These are phyloP conservation scores for Drosophila saltans DNA, from an alignment of 1,140 invertebrate genomes.

Conservation along the genomic window DNA sequence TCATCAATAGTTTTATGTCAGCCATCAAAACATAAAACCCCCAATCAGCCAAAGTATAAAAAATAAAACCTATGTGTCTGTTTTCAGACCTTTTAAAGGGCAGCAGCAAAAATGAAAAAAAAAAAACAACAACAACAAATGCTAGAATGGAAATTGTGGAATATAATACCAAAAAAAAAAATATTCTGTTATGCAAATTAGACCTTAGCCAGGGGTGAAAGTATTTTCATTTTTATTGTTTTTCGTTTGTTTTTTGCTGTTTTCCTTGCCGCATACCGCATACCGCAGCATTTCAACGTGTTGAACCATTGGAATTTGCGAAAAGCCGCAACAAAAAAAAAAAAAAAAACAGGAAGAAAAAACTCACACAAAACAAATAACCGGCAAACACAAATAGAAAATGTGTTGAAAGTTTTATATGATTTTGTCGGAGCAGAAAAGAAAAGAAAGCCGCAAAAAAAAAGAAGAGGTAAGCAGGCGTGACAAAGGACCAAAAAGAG, in stretches of 20 bases:
- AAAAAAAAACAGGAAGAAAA: slow-evolving; percentile 38
- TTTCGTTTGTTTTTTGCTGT: slow-evolving; percentile 6
- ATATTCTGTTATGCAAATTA: slow-evolving; percentile 8
- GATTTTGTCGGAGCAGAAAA: slow-evolving; percentile 40
- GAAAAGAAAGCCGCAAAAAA: not conserved
- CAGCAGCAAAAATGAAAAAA: not conserved
- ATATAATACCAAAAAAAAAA: slow-evolving; percentile 2
- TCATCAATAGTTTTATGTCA: slow-evolving; percentile 73
- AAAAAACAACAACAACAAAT: too few relatives aligned
- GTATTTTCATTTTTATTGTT: slow-evolving; percentile 1
- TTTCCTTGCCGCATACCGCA: slow-evolving; percentile 3
- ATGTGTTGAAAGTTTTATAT: slow-evolving; percentile 67
- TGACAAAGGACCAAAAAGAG: slow-evolving; percentile 60
- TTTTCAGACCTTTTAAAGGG: slow-evolving; percentile 5
- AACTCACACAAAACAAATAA: slow-evolving; percentile 29
- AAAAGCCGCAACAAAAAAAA: slow-evolving; percentile 55
- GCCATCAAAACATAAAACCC: slow-evolving; percentile 52
- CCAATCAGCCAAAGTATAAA: slow-evolving; percentile 49
- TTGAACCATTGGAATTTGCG: slow-evolving; percentile 59
- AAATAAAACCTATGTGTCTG: not conserved
- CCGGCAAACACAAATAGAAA: slow-evolving; percentile 55
- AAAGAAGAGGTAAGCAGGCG: slow-evolving; percentile 35
- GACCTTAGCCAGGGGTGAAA: not conserved
- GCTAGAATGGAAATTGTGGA: not conserved
- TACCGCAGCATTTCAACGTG: slow-evolving; percentile 28